phyloP scores from a whole-genome alignment of 2,888 invertebrate species.

The Patella ulyssiponensis region DNA sequence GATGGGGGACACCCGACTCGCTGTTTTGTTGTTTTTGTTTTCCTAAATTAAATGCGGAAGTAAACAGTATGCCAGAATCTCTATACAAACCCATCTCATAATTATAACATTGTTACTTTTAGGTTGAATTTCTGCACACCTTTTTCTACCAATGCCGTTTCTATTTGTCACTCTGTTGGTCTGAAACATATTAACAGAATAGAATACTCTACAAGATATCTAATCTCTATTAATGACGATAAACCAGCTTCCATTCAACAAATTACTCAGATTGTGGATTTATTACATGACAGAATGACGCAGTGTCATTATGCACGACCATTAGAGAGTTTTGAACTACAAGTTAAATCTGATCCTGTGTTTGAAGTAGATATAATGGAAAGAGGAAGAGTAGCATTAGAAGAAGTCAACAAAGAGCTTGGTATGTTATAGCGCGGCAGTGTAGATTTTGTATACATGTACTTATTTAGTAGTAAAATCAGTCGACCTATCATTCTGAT shows the following conservation, averaged over 20 bases:
- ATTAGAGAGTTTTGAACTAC: conserved; percentile 76
- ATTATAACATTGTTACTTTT: conserved; percentile 36
- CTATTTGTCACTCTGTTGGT: conserved; percentile 90
- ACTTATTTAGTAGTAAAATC: no score
- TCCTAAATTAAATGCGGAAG: no score
- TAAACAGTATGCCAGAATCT: no score
- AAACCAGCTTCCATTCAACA: conserved; percentile 39
- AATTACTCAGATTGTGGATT: conserved; percentile 53
- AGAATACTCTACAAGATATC: conserved; percentile 79
- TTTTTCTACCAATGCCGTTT: conserved; percentile 95
- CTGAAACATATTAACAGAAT: conserved; percentile 83
- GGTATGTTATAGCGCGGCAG: conserved; percentile 73
- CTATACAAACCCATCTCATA: no score
- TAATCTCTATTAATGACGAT: conserved; percentile 65
- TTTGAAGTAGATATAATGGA: conserved; percentile 87
- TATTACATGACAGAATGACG: conserved; percentile 92
- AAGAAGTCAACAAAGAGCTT: conserved; percentile 83
- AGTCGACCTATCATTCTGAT: no score
- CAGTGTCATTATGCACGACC: conserved; percentile 85
- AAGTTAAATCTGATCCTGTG: conserved; percentile 80
- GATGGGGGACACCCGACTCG: no score
- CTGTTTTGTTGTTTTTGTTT: no score
- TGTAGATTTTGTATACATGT: no score
- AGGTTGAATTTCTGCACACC: conserved; percentile 88
- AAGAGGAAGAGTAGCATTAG: conserved; percentile 84